These are phyloP conservation scores for Hoplodrina ambigua DNA, from an alignment of 2,888 invertebrate species.

Conservation along the genomic window DNA sequence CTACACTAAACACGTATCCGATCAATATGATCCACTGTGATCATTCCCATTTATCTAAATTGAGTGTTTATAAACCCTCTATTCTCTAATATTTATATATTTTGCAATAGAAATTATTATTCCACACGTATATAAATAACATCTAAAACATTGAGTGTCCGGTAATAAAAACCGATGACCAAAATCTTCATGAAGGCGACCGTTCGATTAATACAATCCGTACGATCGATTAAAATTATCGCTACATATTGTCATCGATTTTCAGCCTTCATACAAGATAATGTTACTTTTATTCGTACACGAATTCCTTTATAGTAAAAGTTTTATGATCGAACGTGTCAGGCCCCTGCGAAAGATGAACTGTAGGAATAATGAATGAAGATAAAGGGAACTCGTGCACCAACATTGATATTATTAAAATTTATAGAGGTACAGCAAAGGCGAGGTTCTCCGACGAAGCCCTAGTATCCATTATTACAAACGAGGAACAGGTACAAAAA, in stretches of 20 bases:
- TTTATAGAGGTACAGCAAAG: constrained; percentile 78
- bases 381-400: constrained; percentile 78
- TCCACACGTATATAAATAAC: constrained; percentile 59
- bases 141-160: constrained; percentile 65
- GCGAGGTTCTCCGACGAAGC: constrained; percentile 80
- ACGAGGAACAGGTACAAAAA: constrained; percentile 86
- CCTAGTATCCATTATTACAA: constrained; percentile 78
- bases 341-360: constrained; percentile 58
- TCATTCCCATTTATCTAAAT: constrained; percentile 59
- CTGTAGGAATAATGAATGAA: constrained; percentile 43
- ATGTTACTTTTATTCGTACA: constrained; percentile 72
- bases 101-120: constrained; percentile 59
- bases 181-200: constrained; percentile 70
- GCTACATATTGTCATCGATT: constrained; percentile 82
- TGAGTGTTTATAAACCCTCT: constrained; percentile 56
- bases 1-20: constrained; percentile 59
- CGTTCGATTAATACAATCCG: constrained; percentile 68
- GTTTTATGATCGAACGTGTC: constrained; percentile 38
- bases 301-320: constrained; percentile 73
- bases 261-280: constrained; percentile 76
- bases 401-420: constrained; percentile 68
- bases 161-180: constrained; percentile 67
- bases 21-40: constrained; percentile 65
- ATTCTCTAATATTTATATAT: constrained; percentile 60
- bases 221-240: constrained; percentile 73